Conservation (phyloP, 2,113 vertebrate genomes). For the Barbus barbus region DNA sequence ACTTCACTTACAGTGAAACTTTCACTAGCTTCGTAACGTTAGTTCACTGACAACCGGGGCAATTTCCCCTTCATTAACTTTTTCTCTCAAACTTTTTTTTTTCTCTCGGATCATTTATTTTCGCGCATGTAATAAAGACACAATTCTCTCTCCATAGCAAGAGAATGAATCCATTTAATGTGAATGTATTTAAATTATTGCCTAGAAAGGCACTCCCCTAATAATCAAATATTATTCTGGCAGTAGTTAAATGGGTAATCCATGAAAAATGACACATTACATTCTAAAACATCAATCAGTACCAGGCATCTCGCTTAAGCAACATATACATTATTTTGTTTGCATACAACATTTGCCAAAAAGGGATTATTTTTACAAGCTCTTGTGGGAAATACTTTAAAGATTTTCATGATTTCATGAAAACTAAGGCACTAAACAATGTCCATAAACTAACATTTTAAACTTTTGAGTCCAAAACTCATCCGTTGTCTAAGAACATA, state of each 20-base stretch:
- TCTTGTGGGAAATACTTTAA: slow-evolving; percentile 27
- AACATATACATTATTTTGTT: neutral
- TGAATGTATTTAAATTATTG: too few species aligned
- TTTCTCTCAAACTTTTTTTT: too few species aligned
- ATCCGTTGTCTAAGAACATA: neutral
- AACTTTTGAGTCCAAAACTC: neutral
- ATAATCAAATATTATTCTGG: neutral
- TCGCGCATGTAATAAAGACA: too few species aligned
- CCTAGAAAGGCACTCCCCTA: too few species aligned
- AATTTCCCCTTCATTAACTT: too few species aligned
- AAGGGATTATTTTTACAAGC: slow-evolving; percentile 31
- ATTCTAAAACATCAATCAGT: slow-evolving; percentile 29
- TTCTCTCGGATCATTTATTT: too few species aligned
- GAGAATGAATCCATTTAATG: too few species aligned
- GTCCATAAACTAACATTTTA: neutral
- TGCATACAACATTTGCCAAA: slow-evolving; percentile 23
- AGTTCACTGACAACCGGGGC: too few species aligned
- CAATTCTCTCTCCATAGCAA: too few species aligned
- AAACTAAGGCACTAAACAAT: neutral
- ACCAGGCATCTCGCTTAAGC: neutral
- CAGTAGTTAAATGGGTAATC: neutral
- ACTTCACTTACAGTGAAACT: too few species aligned
- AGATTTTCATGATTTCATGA: slow-evolving; percentile 30
- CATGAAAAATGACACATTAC: neutral
- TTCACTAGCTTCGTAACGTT: too few species aligned